phyloP scores from a whole-genome alignment of 2,113 vertebrate species.

The Elephantulus edwardii region DNA sequence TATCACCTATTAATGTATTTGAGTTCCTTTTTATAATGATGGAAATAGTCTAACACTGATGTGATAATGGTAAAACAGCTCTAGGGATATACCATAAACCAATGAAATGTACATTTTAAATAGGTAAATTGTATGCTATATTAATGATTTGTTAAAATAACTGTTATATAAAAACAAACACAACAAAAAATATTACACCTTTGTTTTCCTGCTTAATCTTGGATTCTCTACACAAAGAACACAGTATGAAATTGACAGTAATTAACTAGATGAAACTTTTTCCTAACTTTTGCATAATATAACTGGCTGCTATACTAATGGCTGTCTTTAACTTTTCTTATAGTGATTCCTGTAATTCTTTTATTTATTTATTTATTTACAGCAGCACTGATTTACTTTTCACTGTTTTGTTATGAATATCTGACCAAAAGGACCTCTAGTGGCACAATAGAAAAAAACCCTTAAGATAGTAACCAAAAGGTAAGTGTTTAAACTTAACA shows the following conservation, averaged over 20 bases:
- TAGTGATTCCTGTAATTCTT: background rate
- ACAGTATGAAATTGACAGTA: background rate
- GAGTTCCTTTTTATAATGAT: background rate
- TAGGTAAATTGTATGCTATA: background rate
- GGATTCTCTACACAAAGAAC: background rate
- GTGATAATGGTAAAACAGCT: background rate
- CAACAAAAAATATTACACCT: background rate
- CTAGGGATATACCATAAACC: background rate
- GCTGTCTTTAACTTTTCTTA: background rate
- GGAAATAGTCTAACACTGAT: background rate
- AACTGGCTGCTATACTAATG: background rate
- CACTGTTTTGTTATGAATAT: background rate
- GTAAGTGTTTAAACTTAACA: too few relatives aligned
- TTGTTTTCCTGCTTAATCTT: background rate
- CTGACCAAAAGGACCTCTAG: too few relatives aligned
- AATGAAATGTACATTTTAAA: background rate
- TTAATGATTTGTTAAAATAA: background rate
- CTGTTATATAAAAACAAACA: slow-evolving; percentile 8
- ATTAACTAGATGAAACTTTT: background rate
- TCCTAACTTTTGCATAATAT: background rate
- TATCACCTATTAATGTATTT: background rate
- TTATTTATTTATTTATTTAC: background rate
- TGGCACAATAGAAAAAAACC: too few relatives aligned
- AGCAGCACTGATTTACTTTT: background rate
- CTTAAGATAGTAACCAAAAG: too few relatives aligned